These are phyloP conservation scores for Drosophila leonis DNA, from an alignment of 2,888 invertebrate species.

Conservation along the genomic window DNA sequence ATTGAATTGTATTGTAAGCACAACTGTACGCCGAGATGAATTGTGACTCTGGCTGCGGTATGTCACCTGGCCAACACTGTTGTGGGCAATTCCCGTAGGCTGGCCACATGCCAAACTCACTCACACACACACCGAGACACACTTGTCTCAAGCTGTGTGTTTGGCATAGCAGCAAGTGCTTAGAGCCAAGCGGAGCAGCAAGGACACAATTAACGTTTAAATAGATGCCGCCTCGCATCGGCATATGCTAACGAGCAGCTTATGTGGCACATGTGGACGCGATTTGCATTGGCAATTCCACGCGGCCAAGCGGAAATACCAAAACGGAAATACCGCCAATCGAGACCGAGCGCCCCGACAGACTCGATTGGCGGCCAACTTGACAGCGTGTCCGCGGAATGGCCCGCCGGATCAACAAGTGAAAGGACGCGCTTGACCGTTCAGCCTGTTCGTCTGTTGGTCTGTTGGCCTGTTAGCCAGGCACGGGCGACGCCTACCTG, in stretches of 20 bases:
- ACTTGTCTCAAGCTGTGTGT: conserved; percentile 25
- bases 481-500: conserved; percentile 37
- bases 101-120: conserved; percentile 11
- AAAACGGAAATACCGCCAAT: conserved; percentile 37
- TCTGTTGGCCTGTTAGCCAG: conserved; percentile 1
- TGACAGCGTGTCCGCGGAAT: conserved; percentile 50
- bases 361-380: conserved; percentile 44
- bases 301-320: conserved; percentile 35
- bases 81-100: conserved; percentile 31
- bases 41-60: neutral
- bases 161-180: conserved; percentile 20
- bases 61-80: conserved; percentile 19
- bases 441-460: neutral
- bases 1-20: conserved; percentile 7
- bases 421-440: conserved; percentile 11
- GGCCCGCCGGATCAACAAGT: conserved; percentile 67
- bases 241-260: conserved; percentile 41
- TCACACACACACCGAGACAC: conserved; percentile 1
- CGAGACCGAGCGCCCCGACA: conserved; percentile 19
- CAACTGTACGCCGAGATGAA: conserved; percentile 40
- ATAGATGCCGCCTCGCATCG: conserved; percentile 35
- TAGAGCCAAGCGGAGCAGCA: conserved; percentile 9
- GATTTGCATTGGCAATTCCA: conserved; percentile 45
- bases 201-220: conserved; percentile 57
- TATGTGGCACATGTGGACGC: conserved; percentile 41